Percentiles rank a stretch among this genome's conserved stretches.
phyloP scores from a whole-genome alignment of 2,113 vertebrate species.

The Pandion haliaetus region DNA sequence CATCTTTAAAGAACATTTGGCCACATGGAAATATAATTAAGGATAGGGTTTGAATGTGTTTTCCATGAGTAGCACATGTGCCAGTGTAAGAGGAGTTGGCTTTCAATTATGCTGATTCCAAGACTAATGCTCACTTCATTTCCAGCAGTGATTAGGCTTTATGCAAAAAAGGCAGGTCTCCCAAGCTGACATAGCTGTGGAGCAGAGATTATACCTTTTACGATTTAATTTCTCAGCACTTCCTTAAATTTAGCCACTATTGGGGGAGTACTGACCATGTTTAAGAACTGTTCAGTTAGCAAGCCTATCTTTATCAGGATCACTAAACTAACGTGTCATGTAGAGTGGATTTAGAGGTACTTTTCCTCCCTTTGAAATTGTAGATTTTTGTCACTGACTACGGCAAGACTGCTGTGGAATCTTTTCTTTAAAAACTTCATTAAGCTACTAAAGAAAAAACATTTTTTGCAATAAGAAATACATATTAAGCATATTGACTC shows the following conservation, averaged over 20 bases:
- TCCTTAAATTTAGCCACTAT: not conserved
- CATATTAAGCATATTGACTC: not conserved
- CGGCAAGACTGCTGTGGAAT: not conserved
- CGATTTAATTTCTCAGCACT: not conserved
- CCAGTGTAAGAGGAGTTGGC: not conserved
- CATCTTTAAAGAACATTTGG: not conserved
- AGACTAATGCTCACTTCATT: not conserved
- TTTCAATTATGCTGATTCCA: not conserved
- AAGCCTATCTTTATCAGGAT: not conserved
- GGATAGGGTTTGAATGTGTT: not conserved
- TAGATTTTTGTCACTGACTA: not conserved
- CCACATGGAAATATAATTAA: not conserved
- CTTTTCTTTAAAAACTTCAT: not conserved
- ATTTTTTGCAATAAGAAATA: not conserved
- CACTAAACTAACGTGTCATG: not conserved
- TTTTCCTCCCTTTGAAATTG: not conserved
- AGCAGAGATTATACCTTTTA: not conserved
- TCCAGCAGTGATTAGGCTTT: not conserved
- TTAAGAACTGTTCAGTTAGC: not conserved
- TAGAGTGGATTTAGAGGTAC: not conserved
- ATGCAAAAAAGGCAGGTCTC: not conserved
- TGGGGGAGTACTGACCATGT: not conserved
- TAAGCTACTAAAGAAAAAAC: not conserved
- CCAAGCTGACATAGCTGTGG: not conserved
- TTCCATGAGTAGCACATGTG: not conserved